Evolutionary conservation across 2,888 invertebrate species (phyloP).

Genomic region (Zaprionus bogoriensis): DNA sequence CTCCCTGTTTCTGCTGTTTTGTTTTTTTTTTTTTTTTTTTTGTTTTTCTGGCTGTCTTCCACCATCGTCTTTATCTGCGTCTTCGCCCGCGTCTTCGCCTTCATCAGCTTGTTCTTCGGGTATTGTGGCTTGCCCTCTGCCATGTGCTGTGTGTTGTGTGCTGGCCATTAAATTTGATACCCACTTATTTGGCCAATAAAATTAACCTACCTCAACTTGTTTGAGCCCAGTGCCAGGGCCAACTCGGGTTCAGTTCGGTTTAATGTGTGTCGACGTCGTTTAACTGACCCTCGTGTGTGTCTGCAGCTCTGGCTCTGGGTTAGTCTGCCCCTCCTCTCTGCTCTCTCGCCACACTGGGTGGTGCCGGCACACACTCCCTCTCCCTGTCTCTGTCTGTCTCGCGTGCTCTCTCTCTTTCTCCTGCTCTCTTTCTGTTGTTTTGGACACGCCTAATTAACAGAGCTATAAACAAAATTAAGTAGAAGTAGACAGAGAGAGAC

Average conservation of each 20-base stretch:
- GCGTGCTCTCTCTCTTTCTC: not conserved
- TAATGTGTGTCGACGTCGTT: constrained; percentile 47
- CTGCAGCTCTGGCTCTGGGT: constrained; percentile 17
- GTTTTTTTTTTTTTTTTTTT: not conserved
- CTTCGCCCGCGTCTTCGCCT: constrained; percentile 10
- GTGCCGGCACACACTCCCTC: constrained; percentile 11
- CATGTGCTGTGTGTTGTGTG: constrained; percentile 16
- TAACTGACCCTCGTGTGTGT: constrained; percentile 42
- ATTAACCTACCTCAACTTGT: constrained; percentile 78
- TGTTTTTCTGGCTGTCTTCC: not conserved
- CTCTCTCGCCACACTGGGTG: constrained; percentile 6
- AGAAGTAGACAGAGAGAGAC: not conserved
- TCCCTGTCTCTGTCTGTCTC: not conserved
- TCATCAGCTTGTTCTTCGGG: constrained; percentile 15
- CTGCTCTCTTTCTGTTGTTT: constrained; percentile 1
- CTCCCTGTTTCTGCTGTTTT: constrained; percentile 12
- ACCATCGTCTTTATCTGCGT: constrained; percentile 11
- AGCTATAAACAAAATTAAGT: not conserved
- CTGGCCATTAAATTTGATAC: constrained; percentile 76
- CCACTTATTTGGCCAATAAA: constrained; percentile 80
- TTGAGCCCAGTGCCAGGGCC: constrained; percentile 47
- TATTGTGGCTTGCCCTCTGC: constrained; percentile 5
- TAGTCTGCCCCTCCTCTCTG: constrained; percentile 7
- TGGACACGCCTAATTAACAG: constrained; percentile 39
- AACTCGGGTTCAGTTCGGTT: constrained; percentile 38